These are phyloP conservation scores for Ptiloglossa arizonensis DNA, from an alignment of 1,140 invertebrate species.

Conservation along the genomic window DNA sequence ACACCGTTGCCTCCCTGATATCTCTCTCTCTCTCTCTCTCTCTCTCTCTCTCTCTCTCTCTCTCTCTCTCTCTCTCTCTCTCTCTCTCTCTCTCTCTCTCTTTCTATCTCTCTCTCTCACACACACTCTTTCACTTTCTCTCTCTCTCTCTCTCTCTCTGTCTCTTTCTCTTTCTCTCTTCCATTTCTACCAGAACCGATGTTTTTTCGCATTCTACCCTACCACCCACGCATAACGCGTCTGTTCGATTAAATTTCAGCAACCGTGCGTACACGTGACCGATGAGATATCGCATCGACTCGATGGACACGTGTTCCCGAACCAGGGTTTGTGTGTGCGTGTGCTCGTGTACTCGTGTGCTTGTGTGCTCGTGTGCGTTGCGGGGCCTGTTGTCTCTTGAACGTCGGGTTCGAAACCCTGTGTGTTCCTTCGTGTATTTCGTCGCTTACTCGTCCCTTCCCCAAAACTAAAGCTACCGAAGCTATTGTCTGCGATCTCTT, in stretches of 20 bases:
- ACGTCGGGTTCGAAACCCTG: not conserved
- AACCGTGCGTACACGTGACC: not conserved
- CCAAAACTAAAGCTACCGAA: slow-evolving; percentile 17
- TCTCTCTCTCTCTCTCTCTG: too few relatives aligned
- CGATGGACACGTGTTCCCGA: not conserved
- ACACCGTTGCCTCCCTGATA: not conserved
- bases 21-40: too few relatives aligned
- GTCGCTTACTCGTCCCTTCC: slow-evolving; percentile 6
- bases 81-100: too few relatives aligned
- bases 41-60: too few relatives aligned
- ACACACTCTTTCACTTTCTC: too few relatives aligned
- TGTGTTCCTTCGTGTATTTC: not conserved
- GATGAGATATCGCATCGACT: not conserved
- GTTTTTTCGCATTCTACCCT: too few relatives aligned
- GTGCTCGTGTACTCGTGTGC: not conserved
- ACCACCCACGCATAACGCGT: too few relatives aligned
- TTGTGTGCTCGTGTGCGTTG: not conserved
- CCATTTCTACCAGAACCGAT: not conserved
- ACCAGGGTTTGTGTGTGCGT: not conserved
- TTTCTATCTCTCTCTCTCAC: too few relatives aligned
- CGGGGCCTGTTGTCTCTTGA: too few relatives aligned
- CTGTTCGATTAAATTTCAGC: not conserved
- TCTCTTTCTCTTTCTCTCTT: too few relatives aligned
- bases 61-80: too few relatives aligned
- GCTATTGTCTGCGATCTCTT: slow-evolving; percentile 41